Percentiles rank a stretch among this genome's conserved stretches.
phyloP scores from a whole-genome alignment of 2,797 vertebrate genomes.

The Dipus sagitta region DNA sequence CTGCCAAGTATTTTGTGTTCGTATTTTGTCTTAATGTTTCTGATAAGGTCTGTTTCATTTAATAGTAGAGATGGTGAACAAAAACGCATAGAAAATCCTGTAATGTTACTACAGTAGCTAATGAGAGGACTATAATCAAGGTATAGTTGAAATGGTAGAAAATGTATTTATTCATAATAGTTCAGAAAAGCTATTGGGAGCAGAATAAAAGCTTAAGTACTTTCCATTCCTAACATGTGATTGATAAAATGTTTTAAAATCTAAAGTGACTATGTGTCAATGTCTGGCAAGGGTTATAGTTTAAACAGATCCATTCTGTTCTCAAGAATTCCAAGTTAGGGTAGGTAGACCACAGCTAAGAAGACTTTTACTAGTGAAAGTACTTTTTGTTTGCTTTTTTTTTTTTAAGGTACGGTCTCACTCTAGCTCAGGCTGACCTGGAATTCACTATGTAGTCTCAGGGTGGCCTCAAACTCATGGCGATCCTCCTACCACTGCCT shows the following conservation, averaged over 20 bases:
- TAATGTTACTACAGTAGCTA: background rate
- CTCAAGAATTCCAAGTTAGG: background rate
- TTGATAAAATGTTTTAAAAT: background rate
- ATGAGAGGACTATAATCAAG: background rate
- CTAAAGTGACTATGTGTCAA: background rate
- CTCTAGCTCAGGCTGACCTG: too few species aligned
- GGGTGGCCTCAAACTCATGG: too few species aligned
- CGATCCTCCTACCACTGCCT: too few species aligned
- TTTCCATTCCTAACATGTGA: background rate
- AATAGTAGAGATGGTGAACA: background rate
- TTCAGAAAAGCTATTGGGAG: background rate
- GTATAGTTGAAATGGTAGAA: conserved; percentile 7
- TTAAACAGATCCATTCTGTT: background rate
- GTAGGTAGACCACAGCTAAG: background rate
- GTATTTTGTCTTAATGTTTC: background rate
- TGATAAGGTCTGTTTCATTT: background rate
- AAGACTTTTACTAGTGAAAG: background rate
- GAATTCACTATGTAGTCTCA: too few species aligned
- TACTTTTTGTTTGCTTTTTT: too few species aligned
- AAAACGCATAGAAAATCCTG: background rate
- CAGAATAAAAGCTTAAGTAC: background rate
- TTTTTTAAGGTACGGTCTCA: too few species aligned
- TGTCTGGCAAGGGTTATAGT: background rate
- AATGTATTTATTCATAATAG: background rate
- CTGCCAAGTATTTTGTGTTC: background rate